phyloP scores from a whole-genome alignment of 2,797 vertebrate genomes.

The Emydoidea blandingii region DNA sequence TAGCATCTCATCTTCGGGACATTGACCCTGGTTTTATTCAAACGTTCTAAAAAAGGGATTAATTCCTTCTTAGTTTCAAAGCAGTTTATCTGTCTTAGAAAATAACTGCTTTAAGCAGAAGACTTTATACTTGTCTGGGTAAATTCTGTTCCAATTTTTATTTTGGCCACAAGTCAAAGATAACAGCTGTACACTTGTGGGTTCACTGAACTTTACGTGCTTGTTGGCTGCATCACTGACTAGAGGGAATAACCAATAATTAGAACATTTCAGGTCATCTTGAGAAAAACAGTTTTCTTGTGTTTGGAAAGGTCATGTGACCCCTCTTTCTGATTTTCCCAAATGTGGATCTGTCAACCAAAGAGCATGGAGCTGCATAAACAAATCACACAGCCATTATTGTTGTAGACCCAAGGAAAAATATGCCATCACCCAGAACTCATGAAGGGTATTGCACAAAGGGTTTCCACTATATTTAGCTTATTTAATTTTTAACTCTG shows the following conservation, averaged over 20 bases:
- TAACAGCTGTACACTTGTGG: slow-evolving; percentile 94
- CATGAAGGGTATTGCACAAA: not conserved
- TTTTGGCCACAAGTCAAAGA: slow-evolving; percentile 95
- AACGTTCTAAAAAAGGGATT: slow-evolving; percentile 73
- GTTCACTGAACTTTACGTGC: slow-evolving; percentile 91
- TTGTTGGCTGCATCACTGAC: slow-evolving; percentile 86
- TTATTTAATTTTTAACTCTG: slow-evolving; percentile 39
- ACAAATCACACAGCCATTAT: slow-evolving; percentile 40
- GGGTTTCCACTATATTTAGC: slow-evolving; percentile 19
- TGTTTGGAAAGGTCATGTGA: slow-evolving; percentile 80
- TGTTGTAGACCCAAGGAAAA: slow-evolving; percentile 15
- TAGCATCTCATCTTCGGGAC: slow-evolving; percentile 75
- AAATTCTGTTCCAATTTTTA: slow-evolving; percentile 87
- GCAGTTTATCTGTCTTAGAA: slow-evolving; percentile 81
- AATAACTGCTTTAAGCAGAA: slow-evolving; percentile 82
- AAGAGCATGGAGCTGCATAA: slow-evolving; percentile 21
- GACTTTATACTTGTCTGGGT: slow-evolving; percentile 83
- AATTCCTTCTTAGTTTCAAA: slow-evolving; percentile 78
- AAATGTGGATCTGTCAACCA: slow-evolving; percentile 69
- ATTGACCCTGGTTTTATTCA: slow-evolving; percentile 76
- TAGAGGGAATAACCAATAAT: slow-evolving; percentile 92
- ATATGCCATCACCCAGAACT: not conserved
- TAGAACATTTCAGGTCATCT: slow-evolving; percentile 93
- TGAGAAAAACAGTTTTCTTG: slow-evolving; percentile 82
- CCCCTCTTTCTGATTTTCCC: slow-evolving; percentile 75